Evolutionary conservation across 2,113 vertebrate genomes (phyloP).

Genomic region (Gadus macrocephalus): DNA sequence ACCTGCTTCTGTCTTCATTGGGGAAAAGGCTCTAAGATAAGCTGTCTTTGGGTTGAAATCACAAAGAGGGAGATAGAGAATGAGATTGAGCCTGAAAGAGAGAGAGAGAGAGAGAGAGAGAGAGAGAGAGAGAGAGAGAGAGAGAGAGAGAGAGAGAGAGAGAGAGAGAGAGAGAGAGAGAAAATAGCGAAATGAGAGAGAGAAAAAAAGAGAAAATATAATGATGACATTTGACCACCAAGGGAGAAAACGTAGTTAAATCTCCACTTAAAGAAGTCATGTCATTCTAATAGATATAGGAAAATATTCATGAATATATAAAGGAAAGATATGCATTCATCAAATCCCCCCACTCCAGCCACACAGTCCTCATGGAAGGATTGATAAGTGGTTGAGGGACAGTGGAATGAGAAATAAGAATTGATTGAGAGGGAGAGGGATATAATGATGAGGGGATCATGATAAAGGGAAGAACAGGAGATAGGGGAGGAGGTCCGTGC

Average conservation of each 20-base stretch:
- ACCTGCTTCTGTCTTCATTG: too few species aligned
- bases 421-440: background rate
- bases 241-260: slow-evolving; percentile 22
- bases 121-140: too few species aligned
- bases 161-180: too few species aligned
- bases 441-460: background rate
- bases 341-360: background rate
- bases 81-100: too few species aligned
- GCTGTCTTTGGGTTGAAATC: too few species aligned
- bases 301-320: slow-evolving; percentile 8
- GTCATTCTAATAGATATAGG: slow-evolving; percentile 8
- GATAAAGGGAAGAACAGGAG: background rate
- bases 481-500: background rate
- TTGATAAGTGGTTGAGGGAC: background rate
- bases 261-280: slow-evolving; percentile 28
- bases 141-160: too few species aligned
- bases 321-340: background rate
- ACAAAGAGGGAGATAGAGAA: too few species aligned
- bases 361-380: background rate
- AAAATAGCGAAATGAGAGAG: too few species aligned
- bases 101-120: too few species aligned
- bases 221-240: too few species aligned
- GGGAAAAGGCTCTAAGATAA: too few species aligned
- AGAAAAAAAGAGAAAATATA: too few species aligned
- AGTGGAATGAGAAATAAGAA: background rate